A percentile compares a stretch with the other conserved stretches of the same genome.
phyloP scores from a whole-genome alignment of 2,797 vertebrate species.

The Crax fasciolata region DNA sequence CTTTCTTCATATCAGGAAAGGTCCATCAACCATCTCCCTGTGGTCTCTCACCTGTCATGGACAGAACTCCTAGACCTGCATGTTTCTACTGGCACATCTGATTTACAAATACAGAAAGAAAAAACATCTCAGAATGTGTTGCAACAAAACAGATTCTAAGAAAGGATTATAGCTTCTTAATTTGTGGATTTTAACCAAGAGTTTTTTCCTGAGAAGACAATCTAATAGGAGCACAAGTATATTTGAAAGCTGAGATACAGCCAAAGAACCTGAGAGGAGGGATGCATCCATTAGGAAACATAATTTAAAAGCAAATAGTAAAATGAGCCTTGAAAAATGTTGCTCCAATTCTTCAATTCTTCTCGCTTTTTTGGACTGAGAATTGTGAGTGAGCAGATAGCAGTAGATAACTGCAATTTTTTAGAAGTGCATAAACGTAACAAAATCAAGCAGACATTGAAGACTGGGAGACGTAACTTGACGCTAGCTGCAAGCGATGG shows the following conservation, averaged over 20 bases:
- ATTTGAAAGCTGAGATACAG: not conserved
- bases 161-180: not conserved
- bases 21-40: too few species aligned
- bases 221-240: not conserved
- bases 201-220: not conserved
- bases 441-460: too few species aligned
- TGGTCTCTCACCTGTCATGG: not conserved
- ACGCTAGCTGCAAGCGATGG: not conserved
- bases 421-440: not conserved
- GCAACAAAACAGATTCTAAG: not conserved
- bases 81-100: not conserved
- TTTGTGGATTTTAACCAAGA: not conserved
- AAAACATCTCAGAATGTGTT: not conserved
- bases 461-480: not conserved
- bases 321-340: not conserved
- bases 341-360: not conserved
- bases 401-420: not conserved
- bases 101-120: not conserved
- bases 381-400: not conserved
- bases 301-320: not conserved
- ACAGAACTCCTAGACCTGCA: not conserved
- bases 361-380: not conserved
- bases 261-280: not conserved
- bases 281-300: not conserved
- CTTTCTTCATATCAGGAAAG: not conserved